Conservation (phyloP, 2,797 vertebrate species). For the Chanos chanos region DNA sequence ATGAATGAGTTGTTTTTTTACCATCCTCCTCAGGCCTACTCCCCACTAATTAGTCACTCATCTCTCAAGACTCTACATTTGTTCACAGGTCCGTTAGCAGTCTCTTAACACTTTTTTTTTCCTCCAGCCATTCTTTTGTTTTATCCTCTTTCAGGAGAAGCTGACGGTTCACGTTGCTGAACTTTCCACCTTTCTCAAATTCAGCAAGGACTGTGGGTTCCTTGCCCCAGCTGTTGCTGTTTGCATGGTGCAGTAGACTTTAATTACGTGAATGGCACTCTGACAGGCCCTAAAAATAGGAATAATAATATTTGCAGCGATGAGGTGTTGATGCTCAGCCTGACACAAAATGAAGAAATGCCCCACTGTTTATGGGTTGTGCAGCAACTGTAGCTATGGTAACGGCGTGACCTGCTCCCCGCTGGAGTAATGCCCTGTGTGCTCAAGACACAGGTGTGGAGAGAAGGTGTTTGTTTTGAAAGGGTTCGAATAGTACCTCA, state of each 20-base stretch:
- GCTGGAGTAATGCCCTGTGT: constrained; percentile 13
- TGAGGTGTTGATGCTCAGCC: constrained; percentile 55
- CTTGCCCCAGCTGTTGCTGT: constrained; percentile 46
- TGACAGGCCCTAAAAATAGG: constrained; percentile 46
- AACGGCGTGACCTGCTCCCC: constrained; percentile 10
- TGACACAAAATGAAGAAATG: constrained; percentile 44
- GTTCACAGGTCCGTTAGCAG: constrained; percentile 19
- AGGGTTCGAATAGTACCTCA: constrained; percentile 37
- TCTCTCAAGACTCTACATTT: constrained; percentile 35
- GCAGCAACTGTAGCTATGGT: constrained; percentile 23
- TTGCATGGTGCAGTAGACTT: constrained; percentile 24
- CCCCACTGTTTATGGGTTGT: constrained; percentile 35
- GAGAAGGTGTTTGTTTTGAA: constrained; percentile 57
- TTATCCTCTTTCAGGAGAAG: constrained; percentile 4
- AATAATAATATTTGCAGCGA: constrained; percentile 61
- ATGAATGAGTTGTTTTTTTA: constrained; percentile 41
- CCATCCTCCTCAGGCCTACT: constrained; percentile 25
- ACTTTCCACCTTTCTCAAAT: constrained; percentile 29
- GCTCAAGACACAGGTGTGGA: constrained; percentile 52
- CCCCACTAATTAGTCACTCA: constrained; percentile 33
- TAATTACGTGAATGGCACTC: constrained; percentile 53
- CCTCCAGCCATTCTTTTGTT: constrained; percentile 15
- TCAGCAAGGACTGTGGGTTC: not conserved
- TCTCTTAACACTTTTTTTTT: constrained; percentile 18
- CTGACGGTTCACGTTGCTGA: constrained; percentile 22